phyloP scores from a whole-genome alignment of 1,140 invertebrate species.

The Drosophila mayri region DNA sequence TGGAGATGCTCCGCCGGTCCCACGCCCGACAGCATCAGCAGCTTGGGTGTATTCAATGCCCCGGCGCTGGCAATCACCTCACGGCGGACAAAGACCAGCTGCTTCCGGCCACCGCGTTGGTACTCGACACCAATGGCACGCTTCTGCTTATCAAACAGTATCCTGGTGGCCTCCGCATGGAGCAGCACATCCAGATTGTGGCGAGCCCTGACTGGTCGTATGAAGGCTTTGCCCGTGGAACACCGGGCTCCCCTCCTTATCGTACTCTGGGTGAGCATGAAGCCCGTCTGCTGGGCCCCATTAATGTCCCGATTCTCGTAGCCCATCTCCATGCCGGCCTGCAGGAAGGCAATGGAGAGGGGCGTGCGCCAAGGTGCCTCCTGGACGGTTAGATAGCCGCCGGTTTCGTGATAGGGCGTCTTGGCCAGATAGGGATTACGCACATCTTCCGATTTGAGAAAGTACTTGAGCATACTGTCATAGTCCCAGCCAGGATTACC shows the following conservation, averaged over 20 bases:
- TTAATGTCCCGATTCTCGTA: slow-evolving; percentile 93
- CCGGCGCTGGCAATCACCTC: slow-evolving; percentile 94
- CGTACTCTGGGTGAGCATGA: slow-evolving; percentile 94
- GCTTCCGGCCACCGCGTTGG: slow-evolving; percentile 87
- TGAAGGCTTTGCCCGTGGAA: slow-evolving; percentile 95
- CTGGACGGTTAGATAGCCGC: slow-evolving; percentile 93
- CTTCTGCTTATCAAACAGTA: slow-evolving; percentile 89
- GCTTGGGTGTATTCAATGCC: slow-evolving; percentile 91
- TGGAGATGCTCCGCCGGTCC: slow-evolving; percentile 92
- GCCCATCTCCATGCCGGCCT: slow-evolving; percentile 92
- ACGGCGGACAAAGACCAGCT: slow-evolving; percentile 89
- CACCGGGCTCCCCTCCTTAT: slow-evolving; percentile 94
- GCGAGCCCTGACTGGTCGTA: slow-evolving; percentile 91
- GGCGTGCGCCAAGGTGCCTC: slow-evolving; percentile 93
- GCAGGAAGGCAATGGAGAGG: slow-evolving; percentile 91
- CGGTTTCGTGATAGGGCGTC: slow-evolving; percentile 90
- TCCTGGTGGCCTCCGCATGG: slow-evolving; percentile 90
- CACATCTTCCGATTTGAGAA: slow-evolving; percentile 95
- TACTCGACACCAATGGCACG: slow-evolving; percentile 92
- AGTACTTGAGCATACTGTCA: slow-evolving; percentile 94
- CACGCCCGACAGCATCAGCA: slow-evolving; percentile 96
- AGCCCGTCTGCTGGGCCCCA: slow-evolving; percentile 92
- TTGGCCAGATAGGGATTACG: slow-evolving; percentile 91
- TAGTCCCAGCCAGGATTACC: slow-evolving; percentile 97
- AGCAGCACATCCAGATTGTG: slow-evolving; percentile 93